Percentiles rank a stretch among this genome's conserved stretches.
Evolutionary conservation across 2,888 invertebrate species (phyloP).

Genomic region (Drosophila testacea): DNA sequence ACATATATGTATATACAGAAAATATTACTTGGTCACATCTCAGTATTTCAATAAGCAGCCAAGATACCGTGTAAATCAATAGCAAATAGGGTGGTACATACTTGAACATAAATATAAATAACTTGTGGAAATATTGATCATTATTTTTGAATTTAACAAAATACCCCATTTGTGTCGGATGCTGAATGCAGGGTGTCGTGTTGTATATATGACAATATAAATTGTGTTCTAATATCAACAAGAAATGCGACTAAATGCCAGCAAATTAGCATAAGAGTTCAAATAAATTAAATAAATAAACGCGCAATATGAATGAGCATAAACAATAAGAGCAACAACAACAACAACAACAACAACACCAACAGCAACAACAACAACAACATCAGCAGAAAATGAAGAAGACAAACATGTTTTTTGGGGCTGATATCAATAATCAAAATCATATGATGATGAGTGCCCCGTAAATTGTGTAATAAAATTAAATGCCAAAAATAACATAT

Average conservation of each 20-base stretch:
- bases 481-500: conserved; percentile 17
- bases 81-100: not conserved
- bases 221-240: conserved; percentile 53
- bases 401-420: conserved; percentile 36
- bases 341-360: conserved; percentile 9
- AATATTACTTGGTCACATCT: conserved; percentile 26
- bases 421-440: conserved; percentile 60
- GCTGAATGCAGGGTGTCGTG: not conserved
- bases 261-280: conserved; percentile 69
- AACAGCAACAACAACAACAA: not conserved
- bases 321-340: conserved; percentile 36
- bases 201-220: conserved; percentile 22
- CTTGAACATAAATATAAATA: not conserved
- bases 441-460: conserved; percentile 46
- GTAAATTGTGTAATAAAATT: conserved; percentile 53
- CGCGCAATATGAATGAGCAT: conserved; percentile 49
- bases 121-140: not conserved
- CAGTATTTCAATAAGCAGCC: not conserved
- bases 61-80: conserved; percentile 11
- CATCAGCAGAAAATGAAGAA: conserved; percentile 1
- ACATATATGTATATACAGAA: conserved; percentile 3
- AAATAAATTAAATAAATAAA: conserved; percentile 66
- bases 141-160: not conserved
- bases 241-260: conserved; percentile 57
- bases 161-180: not conserved